A percentile compares a stretch with the other conserved stretches of the same genome.
Evolutionary conservation across 2,888 invertebrate genomes (phyloP).

Genomic region (Leucania comma): DNA sequence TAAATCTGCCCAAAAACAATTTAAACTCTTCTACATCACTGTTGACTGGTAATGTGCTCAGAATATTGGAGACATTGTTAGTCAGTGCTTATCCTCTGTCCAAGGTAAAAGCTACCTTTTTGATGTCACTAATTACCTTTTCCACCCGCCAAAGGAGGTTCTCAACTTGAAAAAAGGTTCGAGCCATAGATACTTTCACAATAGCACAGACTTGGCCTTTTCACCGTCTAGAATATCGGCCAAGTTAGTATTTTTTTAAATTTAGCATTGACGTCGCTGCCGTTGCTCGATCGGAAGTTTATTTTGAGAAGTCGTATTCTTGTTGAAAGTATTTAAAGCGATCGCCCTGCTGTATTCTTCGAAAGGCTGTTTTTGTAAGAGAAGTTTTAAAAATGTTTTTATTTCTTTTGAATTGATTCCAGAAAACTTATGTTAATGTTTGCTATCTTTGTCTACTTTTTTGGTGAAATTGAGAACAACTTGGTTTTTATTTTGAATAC

Average conservation of each 20-base stretch:
- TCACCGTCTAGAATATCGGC: conserved; percentile 29
- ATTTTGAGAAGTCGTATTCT: conserved; percentile 45
- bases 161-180: conserved; percentile 8
- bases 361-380: conserved; percentile 32
- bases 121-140: too few relatives aligned
- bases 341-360: conserved; percentile 24
- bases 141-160: conserved; percentile 16
- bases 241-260: conserved; percentile 58
- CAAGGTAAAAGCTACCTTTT: too few relatives aligned
- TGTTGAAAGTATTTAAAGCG: conserved; percentile 54
- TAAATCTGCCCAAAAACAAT: background rate
- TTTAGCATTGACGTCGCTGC: conserved; percentile 51
- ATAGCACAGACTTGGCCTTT: conserved; percentile 31
- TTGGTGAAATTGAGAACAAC: background rate
- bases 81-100: too few relatives aligned
- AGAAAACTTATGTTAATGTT: conserved; percentile 4
- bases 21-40: background rate
- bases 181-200: conserved; percentile 31
- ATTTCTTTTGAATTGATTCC: conserved; percentile 29
- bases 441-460: background rate
- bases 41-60: too few relatives aligned
- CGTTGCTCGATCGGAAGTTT: conserved; percentile 39
- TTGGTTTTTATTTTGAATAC: background rate
- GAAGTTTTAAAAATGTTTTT: conserved; percentile 29
- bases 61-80: too few relatives aligned